Conservation (phyloP, 1,140 invertebrate genomes). For the Bombus polaris region DNA sequence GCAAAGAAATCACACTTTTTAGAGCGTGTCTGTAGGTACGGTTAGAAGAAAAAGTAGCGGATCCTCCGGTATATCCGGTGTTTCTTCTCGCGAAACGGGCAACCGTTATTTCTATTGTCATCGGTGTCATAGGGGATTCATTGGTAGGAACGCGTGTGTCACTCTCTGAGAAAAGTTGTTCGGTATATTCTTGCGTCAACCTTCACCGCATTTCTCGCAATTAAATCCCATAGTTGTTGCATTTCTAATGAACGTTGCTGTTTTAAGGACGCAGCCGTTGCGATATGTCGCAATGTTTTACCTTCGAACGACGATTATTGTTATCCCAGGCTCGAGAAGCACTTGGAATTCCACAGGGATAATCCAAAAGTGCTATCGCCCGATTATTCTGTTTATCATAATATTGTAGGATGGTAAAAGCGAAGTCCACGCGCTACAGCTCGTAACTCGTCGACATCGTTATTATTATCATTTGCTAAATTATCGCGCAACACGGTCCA, state of each 20-base stretch:
- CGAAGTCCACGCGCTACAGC: too few relatives aligned
- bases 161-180: slow-evolving; percentile 26
- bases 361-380: too few relatives aligned
- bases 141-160: slow-evolving; percentile 20
- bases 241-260: slow-evolving; percentile 36
- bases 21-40: slow-evolving; percentile 21
- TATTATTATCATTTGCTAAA: too few relatives aligned
- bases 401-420: too few relatives aligned
- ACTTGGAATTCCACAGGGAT: neutral
- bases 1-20: slow-evolving; percentile 2
- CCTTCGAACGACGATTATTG: slow-evolving; percentile 14
- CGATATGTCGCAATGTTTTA: neutral
- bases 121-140: neutral
- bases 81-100: slow-evolving; percentile 17
- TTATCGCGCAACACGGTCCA: too few relatives aligned
- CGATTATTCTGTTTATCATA: accelerated
- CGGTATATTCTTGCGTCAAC: slow-evolving; percentile 42
- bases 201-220: slow-evolving; percentile 54
- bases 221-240: slow-evolving; percentile 48
- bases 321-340: neutral
- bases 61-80: slow-evolving; percentile 21
- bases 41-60: slow-evolving; percentile 23
- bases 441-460: too few relatives aligned
- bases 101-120: slow-evolving; percentile 46
- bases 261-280: slow-evolving; percentile 34